These are phyloP conservation scores for Cisticola juncidis DNA, from an alignment of 2,113 vertebrate genomes.

Conservation along the genomic window DNA sequence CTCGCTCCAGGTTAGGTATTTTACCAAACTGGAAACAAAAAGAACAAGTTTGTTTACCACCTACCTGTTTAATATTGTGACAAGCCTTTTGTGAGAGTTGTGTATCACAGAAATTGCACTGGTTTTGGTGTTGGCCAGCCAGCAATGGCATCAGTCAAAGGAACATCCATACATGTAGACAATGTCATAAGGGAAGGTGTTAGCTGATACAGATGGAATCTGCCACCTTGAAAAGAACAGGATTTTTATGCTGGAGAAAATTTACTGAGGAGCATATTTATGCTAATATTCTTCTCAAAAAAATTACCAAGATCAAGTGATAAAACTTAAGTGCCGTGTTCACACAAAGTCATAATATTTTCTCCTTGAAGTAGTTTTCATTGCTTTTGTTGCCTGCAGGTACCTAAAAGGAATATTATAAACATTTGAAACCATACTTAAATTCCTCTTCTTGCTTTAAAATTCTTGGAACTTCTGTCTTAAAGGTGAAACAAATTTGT, in stretches of 20 bases:
- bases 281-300: neutral
- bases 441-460: neutral
- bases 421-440: neutral
- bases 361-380: neutral
- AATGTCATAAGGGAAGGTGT: neutral
- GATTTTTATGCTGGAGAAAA: neutral
- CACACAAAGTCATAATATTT: neutral
- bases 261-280: neutral
- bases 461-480: neutral
- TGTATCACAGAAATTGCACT: neutral
- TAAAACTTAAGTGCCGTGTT: neutral
- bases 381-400: neutral
- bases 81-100: neutral
- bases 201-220: neutral
- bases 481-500: neutral
- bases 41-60: neutral
- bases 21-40: neutral
- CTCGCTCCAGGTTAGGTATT: neutral
- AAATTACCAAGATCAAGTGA: neutral
- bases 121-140: neutral
- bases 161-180: fast-evolving
- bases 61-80: neutral
- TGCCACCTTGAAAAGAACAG: neutral
- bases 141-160: fast-evolving
- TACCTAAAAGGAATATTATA: neutral